Evolutionary conservation across 92 coral and sea anemone species (phyloP).

Genomic region (Virgularia gustaviana): DNA sequence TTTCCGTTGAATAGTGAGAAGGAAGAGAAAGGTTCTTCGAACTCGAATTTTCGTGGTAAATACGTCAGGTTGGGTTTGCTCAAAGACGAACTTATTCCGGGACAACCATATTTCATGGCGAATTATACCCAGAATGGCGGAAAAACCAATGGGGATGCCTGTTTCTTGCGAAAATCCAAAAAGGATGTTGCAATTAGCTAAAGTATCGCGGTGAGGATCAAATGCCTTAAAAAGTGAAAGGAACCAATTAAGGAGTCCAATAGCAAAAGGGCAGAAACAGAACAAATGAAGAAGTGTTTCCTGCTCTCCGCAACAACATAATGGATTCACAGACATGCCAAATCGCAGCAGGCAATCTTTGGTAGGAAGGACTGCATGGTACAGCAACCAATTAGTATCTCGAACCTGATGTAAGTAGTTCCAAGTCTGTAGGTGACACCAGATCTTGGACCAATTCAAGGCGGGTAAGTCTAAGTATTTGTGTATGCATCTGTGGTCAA

Average conservation of each 20-base stretch:
- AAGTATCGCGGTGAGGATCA: too few species aligned
- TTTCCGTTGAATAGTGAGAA: too few species aligned
- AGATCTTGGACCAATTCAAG: too few species aligned
- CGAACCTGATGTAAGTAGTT: not conserved
- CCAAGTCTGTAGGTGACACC: not conserved
- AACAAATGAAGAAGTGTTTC: slow-evolving; percentile 3
- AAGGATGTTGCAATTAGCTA: not conserved
- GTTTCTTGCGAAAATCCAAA: not conserved
- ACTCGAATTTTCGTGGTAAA: too few species aligned
- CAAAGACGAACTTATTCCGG: not conserved
- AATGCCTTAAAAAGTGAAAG: not conserved
- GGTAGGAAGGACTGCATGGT: slow-evolving; percentile 4
- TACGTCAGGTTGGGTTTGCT: not conserved
- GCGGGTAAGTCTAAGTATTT: too few species aligned
- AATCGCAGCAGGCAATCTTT: slow-evolving; percentile 8
- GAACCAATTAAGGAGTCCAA: not conserved
- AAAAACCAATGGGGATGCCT: not conserved
- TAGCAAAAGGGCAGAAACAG: not conserved
- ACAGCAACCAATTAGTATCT: too few species aligned
- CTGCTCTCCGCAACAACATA: slow-evolving; percentile 3
- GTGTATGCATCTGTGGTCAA: too few species aligned
- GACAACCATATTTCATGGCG: slow-evolving; percentile 3
- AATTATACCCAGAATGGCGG: not conserved
- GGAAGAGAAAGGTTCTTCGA: too few species aligned
- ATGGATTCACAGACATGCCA: slow-evolving; percentile 3